phyloP scores from a whole-genome alignment of 2,888 invertebrate genomes.

The Leptothorax acervorum region DNA sequence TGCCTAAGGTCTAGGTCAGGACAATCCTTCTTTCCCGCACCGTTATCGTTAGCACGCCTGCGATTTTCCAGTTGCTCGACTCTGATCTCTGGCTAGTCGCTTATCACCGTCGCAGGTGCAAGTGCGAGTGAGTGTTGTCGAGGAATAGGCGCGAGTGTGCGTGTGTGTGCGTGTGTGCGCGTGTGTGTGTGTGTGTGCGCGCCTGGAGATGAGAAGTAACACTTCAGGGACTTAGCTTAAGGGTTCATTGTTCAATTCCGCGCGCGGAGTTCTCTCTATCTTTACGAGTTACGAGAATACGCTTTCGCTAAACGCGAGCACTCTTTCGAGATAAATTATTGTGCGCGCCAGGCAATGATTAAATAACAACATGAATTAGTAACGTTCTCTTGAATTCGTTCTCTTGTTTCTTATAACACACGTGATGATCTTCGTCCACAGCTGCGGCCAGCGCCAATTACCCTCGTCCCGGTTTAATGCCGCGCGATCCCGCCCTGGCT shows the following conservation, averaged over 20 bases:
- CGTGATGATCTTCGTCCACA: conserved; percentile 65
- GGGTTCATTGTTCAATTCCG: background rate
- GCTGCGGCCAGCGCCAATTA: conserved; percentile 87
- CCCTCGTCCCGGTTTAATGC: conserved; percentile 88
- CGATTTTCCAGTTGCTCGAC: conserved; percentile 54
- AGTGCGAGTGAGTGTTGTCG: conserved; percentile 66
- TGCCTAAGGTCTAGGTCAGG: conserved; percentile 31
- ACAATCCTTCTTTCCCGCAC: conserved; percentile 35
- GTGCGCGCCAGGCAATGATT: background rate
- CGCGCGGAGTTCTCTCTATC: conserved; percentile 18
- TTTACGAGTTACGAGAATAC: conserved; percentile 18
- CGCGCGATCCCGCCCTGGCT: conserved; percentile 88
- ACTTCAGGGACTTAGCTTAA: conserved; percentile 1
- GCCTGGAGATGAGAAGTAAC: conserved; percentile 46
- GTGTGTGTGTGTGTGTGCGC: background rate
- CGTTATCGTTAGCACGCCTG: conserved; percentile 48
- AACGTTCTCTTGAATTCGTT: background rate
- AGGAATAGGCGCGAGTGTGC: conserved; percentile 64
- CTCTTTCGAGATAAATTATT: background rate
- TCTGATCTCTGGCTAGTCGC: conserved; percentile 53
- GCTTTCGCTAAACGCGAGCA: conserved; percentile 2
- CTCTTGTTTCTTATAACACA: conserved; percentile 13
- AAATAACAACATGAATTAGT: conserved; percentile 17
- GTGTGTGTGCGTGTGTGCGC: conserved; percentile 63
- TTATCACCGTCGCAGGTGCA: conserved; percentile 64